Base-by-base conservation (phyloP, 2,888 invertebrate species). In the Dasypolia templi region DNA sequence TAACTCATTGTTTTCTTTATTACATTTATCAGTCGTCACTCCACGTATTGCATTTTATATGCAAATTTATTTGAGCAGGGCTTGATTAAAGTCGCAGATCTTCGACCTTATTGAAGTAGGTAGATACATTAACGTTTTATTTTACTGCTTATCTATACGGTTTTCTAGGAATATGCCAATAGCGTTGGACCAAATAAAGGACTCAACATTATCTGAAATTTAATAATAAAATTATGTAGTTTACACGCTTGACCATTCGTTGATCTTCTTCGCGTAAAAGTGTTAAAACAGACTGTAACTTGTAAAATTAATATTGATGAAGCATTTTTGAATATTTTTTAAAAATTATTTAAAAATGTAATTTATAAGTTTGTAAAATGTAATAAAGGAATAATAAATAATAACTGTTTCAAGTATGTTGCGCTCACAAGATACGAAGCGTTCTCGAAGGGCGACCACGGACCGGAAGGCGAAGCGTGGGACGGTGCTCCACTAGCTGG, bases 1-100 rank as follows among this genome's bases (percentile, higher is more conserved):
- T 87, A 83, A 87, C 84, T 92, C 90, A 95, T 95, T 95, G 95
- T 95, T 94, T 95, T 93, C 94, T 91, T 94, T 92, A 94, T 95
- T 94, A 95, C 92, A 92, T 94, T 94, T 94, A 94, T 95, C 93
- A 94, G 88, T 91, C 91, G 93, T 93, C 93, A 93, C 87, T 91
- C 84, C 86, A 88, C 88, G 90, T 89, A 91, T 92, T 94, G 92
- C 90, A 89, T 93, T 94, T 92, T 92, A 92, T 91, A 93, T 93
- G 93, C 89, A 92, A 94, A 94, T 94, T 77, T 85, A 86, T 82
- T 87, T 85, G 29, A 73, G 64, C 49, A 51, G 35, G 55, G 44
- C 19, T 64, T 65, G 55, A 70, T 73, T 81, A 32, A 63, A 77
- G 46, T 35, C 9, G 7, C 42, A 63, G 29, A 75, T 75, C 49